Evolutionary conservation across 2,797 vertebrate genomes (phyloP), one percentile per base, ranked within the genome.

Genomic region (Typhlichthys subterraneus): DNA sequence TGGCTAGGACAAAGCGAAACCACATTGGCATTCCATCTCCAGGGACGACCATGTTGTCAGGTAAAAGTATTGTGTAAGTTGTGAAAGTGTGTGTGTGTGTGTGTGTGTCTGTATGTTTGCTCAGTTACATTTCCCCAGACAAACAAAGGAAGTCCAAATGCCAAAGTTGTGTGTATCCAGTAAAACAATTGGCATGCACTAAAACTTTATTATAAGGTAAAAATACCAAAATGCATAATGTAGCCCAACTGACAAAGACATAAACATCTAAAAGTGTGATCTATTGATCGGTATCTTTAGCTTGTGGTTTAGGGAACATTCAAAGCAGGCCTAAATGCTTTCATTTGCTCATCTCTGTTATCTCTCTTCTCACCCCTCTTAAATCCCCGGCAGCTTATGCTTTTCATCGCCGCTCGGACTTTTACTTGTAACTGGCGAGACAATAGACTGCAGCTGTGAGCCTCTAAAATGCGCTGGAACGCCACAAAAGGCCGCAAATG

Each of bases 391-490:
- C 73, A 42, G 38, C 29, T 53, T 51, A 53, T 1, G 65, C 63
- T 73, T 83, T 67, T 83, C 69, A 83, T 81, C 70, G 77, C 75
- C 57, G 54, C 69, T 48, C 52, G 65, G 70, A 79, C 69, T 80
- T 71, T 81, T 65, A 69, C 63, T 72, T 67, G 77, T 42, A 69
- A 70, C 66, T 74, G 63, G 57, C 31, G 57, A 82, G 79, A 89
- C 89, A 89, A 93, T 90, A 61, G 71, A 70, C 87, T 90, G 87
- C 91, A 92, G 87, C 91, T 91, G 91, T 76, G 82, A 87, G 81
- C 84, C 77, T 63, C 79, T 89, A 87, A 89, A 92, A 84, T 67
- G 53, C 76, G 84, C 76, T 88, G 86, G 86, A 89, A 90, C 80
- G 56, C 85, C 84, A 87, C 85, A 85, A 85, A 89, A 87, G 83